phyloP scores from a whole-genome alignment of 2,888 invertebrate species.

The Meiosimyza decipiens region DNA sequence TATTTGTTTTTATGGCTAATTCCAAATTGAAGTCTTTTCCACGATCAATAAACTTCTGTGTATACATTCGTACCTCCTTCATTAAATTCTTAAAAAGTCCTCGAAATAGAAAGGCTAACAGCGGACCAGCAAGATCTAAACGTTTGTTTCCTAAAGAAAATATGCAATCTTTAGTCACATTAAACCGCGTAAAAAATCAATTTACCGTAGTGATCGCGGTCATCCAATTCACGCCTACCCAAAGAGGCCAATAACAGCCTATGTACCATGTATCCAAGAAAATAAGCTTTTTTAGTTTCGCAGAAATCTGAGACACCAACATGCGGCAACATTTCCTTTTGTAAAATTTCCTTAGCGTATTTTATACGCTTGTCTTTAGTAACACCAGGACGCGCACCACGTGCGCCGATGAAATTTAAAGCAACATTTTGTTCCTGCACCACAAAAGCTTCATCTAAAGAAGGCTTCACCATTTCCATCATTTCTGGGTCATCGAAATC shows the following conservation, averaged over 20 bases:
- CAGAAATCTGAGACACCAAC: conserved; percentile 99
- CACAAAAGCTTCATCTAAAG: conserved; percentile 98
- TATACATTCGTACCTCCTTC: conserved; percentile 98
- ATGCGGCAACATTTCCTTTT: conserved; percentile 99
- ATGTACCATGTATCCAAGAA: conserved; percentile 99
- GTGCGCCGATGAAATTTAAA: conserved; percentile 96
- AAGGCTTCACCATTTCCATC: conserved; percentile 99
- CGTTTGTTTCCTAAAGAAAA: conserved; percentile 79
- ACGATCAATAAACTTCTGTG: conserved; percentile 98
- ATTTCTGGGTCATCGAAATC: conserved; percentile 99
- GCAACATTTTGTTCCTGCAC: conserved; percentile 99
- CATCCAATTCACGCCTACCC: conserved; percentile 96
- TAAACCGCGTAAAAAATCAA: not conserved
- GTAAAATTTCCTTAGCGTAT: conserved; percentile 98
- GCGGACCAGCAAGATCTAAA: conserved; percentile 95
- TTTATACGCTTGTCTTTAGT: conserved; percentile 99
- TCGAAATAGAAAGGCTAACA: conserved; percentile 96
- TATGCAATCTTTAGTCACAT: not conserved
- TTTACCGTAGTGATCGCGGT: conserved; percentile 97
- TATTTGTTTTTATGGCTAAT: conserved; percentile 88
- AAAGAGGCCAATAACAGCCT: conserved; percentile 92
- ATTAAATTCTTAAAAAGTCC: conserved; percentile 95
- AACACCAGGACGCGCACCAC: conserved; percentile 97
- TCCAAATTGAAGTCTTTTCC: conserved; percentile 99
- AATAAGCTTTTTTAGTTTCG: conserved; percentile 99